Evolutionary conservation across 2,113 vertebrate species (phyloP).

Genomic region (Mola mola): DNA sequence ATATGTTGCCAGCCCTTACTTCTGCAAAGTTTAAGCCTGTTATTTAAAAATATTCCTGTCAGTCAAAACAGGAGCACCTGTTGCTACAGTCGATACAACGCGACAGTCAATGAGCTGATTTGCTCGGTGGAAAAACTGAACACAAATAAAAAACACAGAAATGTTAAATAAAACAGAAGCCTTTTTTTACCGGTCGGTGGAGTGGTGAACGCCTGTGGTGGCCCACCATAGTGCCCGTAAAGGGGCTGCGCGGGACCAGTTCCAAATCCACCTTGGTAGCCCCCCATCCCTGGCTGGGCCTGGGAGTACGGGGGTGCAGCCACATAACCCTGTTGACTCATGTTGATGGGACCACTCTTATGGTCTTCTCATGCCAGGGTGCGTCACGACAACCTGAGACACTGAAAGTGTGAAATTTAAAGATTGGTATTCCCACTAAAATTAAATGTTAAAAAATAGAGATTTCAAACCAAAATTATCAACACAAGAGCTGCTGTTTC

Average conservation of each 20-base stretch:
- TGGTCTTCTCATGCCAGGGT: conserved; percentile 76
- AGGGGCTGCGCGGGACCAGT: conserved; percentile 78
- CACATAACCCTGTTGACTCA: conserved; percentile 97
- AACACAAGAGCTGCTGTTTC: not conserved
- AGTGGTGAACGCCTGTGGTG: conserved; percentile 72
- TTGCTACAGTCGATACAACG: not conserved
- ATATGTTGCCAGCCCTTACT: too few species aligned
- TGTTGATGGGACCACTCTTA: conserved; percentile 66
- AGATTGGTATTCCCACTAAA: too few species aligned
- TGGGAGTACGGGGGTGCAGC: conserved; percentile 92
- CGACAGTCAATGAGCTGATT: not conserved
- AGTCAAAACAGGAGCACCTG: not conserved
- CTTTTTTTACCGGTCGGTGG: conserved; percentile 84
- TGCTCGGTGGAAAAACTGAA: too few species aligned
- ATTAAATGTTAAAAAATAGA: too few species aligned
- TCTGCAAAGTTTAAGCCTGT: too few species aligned
- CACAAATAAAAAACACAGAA: too few species aligned
- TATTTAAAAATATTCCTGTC: too few species aligned
- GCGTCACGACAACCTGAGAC: conserved; percentile 44
- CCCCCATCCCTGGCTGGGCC: conserved; percentile 89
- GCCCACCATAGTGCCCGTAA: conserved; percentile 87
- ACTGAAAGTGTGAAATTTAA: too few species aligned
- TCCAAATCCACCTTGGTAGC: conserved; percentile 85
- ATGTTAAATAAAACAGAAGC: not conserved
- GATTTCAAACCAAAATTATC: too few species aligned